Conservation (phyloP, 2,888 invertebrate genomes). For the Physocephala rufipes region DNA sequence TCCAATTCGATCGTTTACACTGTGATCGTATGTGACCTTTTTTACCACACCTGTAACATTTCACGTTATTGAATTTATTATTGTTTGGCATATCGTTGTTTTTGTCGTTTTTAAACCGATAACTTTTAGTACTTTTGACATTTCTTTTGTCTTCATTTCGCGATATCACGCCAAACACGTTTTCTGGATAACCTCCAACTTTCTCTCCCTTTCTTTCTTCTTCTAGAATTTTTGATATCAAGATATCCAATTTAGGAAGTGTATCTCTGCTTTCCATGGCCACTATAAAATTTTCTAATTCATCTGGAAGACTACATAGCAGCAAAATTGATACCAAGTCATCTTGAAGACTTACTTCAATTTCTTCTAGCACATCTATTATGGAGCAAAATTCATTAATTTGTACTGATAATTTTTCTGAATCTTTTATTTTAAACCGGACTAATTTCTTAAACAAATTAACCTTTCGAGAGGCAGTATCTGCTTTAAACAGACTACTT, state of each 20-base stretch:
- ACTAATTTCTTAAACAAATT: constrained; percentile 15
- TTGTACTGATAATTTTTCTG: neutral
- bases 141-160: too few species aligned
- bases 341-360: constrained; percentile 27
- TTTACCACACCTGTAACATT: constrained; percentile 10
- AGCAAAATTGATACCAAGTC: constrained; percentile 39
- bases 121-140: neutral
- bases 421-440: constrained; percentile 12
- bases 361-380: constrained; percentile 38
- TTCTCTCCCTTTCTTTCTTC: constrained; percentile 13
- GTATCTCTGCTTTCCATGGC: constrained; percentile 40
- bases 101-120: neutral
- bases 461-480: neutral
- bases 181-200: neutral
- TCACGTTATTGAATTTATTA: neutral
- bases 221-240: constrained; percentile 29
- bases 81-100: neutral
- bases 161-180: neutral
- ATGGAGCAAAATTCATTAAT: too few species aligned
- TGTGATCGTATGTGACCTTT: constrained; percentile 6
- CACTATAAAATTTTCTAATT: constrained; percentile 34
- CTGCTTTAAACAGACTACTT: neutral
- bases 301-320: constrained; percentile 30
- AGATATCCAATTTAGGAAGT: constrained; percentile 28
- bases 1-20: neutral